Conservation (phyloP, 2,797 vertebrate species). For the Gambusia yucatana region DNA sequence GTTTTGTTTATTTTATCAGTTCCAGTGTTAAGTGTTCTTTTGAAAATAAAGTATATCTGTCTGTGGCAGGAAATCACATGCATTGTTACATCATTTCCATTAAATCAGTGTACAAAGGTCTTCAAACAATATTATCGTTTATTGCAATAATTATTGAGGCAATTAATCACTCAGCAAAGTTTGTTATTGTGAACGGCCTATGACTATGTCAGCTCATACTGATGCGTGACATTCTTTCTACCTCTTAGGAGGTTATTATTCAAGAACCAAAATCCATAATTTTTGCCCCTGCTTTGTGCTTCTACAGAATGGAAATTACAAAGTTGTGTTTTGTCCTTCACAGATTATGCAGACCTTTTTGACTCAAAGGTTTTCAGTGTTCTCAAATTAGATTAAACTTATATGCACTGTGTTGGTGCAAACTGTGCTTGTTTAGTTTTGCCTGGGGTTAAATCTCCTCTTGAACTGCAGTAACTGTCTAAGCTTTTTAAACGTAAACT, state of each 20-base stretch:
- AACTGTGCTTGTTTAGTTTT: background rate
- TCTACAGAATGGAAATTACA: constrained; percentile 48
- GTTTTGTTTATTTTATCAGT: too few species aligned
- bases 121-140: too few species aligned
- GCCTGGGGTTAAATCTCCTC: background rate
- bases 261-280: constrained; percentile 27
- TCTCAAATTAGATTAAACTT: constrained; percentile 28
- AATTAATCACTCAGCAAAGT: too few species aligned
- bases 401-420: background rate
- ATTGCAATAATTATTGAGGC: too few species aligned
- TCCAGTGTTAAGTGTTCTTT: too few species aligned
- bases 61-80: too few species aligned
- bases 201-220: too few species aligned
- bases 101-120: too few species aligned
- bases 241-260: background rate
- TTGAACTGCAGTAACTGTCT: background rate
- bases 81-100: too few species aligned
- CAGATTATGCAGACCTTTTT: constrained; percentile 31
- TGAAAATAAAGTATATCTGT: too few species aligned
- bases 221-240: too few species aligned
- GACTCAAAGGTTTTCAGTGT: constrained; percentile 12
- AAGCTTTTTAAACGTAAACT: background rate
- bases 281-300: constrained; percentile 4
- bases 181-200: too few species aligned
- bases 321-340: constrained; percentile 11